Percentiles rank a stretch among this genome's conserved stretches.
phyloP scores from a whole-genome alignment of 2,888 invertebrate genomes.

The Amphipyra berbera region DNA sequence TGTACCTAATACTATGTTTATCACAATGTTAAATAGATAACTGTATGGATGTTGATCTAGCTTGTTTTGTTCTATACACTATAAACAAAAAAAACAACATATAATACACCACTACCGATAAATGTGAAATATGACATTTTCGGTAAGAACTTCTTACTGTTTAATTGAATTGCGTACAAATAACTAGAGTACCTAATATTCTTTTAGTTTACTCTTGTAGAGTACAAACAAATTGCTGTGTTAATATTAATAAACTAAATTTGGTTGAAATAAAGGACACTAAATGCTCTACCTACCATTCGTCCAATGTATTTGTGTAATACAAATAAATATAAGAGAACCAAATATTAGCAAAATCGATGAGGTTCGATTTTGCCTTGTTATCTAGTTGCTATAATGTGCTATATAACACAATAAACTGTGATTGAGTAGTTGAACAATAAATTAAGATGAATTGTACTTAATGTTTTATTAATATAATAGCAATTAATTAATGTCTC shows the following conservation, averaged over 20 bases:
- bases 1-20: too few species aligned
- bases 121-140: too few species aligned
- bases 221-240: constrained; percentile 59
- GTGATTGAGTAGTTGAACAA: constrained; percentile 81
- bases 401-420: constrained; percentile 73
- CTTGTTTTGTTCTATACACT: too few species aligned
- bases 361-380: constrained; percentile 18
- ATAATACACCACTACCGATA: too few species aligned
- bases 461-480: constrained; percentile 38
- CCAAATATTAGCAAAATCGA: constrained; percentile 46
- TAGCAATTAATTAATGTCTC: too few species aligned
- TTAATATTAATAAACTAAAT: constrained; percentile 34
- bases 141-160: too few species aligned
- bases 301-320: constrained; percentile 34
- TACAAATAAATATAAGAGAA: constrained; percentile 28
- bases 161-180: constrained; percentile 26
- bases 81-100: too few species aligned
- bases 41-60: too few species aligned
- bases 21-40: too few species aligned
- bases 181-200: constrained; percentile 10
- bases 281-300: constrained; percentile 5
- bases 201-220: constrained; percentile 64
- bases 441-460: constrained; percentile 70
- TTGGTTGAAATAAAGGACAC: constrained; percentile 21
- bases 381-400: constrained; percentile 54